Evolutionary conservation across 1,140 invertebrate species (phyloP).

Genomic region (Epicauta chinensis): DNA sequence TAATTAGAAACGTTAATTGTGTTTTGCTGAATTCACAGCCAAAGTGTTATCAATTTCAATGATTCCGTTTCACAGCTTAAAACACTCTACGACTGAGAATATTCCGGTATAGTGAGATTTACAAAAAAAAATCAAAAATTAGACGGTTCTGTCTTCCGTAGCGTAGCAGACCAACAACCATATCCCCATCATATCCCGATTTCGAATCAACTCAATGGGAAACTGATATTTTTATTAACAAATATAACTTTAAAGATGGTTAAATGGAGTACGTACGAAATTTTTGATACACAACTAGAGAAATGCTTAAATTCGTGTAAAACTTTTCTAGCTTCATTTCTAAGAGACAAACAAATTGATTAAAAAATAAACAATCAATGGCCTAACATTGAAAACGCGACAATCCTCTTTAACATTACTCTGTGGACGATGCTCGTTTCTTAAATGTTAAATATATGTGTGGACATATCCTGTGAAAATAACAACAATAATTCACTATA

Average conservation of each 20-base stretch:
- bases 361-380: conserved; percentile 38
- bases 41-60: too few relatives aligned
- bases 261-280: conserved; percentile 4
- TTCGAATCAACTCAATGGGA: conserved; percentile 1
- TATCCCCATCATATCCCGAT: background rate
- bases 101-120: conserved; percentile 19
- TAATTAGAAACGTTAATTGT: too few relatives aligned
- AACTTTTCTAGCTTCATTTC: conserved; percentile 28
- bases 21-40: too few relatives aligned
- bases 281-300: conserved; percentile 17
- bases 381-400: conserved; percentile 39
- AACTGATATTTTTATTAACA: conserved; percentile 16
- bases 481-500: too few relatives aligned
- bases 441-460: conserved; percentile 29
- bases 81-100: conserved; percentile 10
- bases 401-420: conserved; percentile 33
- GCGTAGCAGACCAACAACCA: conserved; percentile 22
- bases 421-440: conserved; percentile 17
- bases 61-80: background rate
- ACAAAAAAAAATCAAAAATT: background rate
- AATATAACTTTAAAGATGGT: background rate
- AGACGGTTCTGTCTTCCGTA: conserved; percentile 26
- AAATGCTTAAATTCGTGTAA: conserved; percentile 16
- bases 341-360: too few relatives aligned
- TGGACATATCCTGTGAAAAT: conserved; percentile 25